Conservation (phyloP, 1,140 invertebrate species). For the Chymomyza costata region DNA sequence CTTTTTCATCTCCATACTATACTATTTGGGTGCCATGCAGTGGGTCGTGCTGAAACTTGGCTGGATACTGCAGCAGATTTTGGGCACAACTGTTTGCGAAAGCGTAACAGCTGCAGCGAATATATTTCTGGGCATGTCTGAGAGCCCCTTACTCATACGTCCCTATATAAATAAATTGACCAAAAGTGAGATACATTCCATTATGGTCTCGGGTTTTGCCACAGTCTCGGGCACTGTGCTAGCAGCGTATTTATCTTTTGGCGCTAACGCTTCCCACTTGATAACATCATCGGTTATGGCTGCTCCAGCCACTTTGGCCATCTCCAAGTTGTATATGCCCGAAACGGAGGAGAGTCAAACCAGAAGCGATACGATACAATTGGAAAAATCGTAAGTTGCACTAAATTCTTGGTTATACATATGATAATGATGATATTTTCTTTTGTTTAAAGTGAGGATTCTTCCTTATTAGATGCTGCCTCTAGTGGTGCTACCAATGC, state of each 20-base stretch:
- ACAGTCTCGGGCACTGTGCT: slow-evolving; percentile 95
- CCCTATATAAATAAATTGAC: slow-evolving; percentile 89
- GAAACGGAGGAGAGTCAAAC: slow-evolving; percentile 88
- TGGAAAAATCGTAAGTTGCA: slow-evolving; percentile 79
- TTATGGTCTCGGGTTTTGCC: slow-evolving; percentile 96
- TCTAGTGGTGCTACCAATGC: slow-evolving; percentile 89
- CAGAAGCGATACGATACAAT: slow-evolving; percentile 80
- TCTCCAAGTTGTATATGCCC: slow-evolving; percentile 93
- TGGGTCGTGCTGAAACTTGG: slow-evolving; percentile 90
- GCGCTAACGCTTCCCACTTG: slow-evolving; percentile 87
- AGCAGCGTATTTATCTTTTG: slow-evolving; percentile 93
- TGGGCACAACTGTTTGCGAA: slow-evolving; percentile 94
- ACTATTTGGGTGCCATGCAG: slow-evolving; percentile 92
- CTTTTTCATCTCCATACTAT: slow-evolving; percentile 90
- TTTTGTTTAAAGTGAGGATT: slow-evolving; percentile 80
- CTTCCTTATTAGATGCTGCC: slow-evolving; percentile 91
- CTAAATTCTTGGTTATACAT: not conserved
- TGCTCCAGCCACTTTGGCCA: slow-evolving; percentile 92
- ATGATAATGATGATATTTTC: not conserved
- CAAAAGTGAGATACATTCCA: slow-evolving; percentile 91
- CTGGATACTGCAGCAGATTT: slow-evolving; percentile 82
- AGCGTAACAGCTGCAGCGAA: slow-evolving; percentile 93
- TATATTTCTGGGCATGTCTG: slow-evolving; percentile 93
- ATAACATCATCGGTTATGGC: slow-evolving; percentile 97
- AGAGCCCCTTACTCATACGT: slow-evolving; percentile 91